Conservation (phyloP, 2,888 invertebrate genomes). For the Mythimna impura region DNA sequence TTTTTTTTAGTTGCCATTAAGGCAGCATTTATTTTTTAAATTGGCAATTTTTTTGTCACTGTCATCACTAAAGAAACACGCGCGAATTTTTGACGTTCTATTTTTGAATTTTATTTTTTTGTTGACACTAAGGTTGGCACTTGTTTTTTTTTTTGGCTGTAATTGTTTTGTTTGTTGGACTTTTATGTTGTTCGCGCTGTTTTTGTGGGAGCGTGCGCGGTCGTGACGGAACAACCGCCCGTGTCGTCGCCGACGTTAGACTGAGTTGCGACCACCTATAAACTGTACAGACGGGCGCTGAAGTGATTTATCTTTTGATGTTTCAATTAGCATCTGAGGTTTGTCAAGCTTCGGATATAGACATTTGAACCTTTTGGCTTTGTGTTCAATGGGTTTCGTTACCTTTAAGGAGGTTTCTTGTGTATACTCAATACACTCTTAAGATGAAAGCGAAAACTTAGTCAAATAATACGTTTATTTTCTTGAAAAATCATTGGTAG, state of each 20-base stretch:
- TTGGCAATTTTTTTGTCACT: constrained; percentile 62
- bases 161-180: constrained; percentile 67
- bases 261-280: constrained; percentile 78
- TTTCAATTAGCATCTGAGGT: constrained; percentile 66
- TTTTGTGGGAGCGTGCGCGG: constrained; percentile 63
- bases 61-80: constrained; percentile 61
- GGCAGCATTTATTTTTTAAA: constrained; percentile 65
- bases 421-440: not conserved
- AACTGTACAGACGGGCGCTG: constrained; percentile 68
- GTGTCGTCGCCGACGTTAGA: constrained; percentile 78
- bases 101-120: constrained; percentile 53
- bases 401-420: not conserved
- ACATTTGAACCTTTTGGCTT: constrained; percentile 36
- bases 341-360: constrained; percentile 40
- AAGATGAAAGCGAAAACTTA: constrained; percentile 4
- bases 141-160: constrained; percentile 61
- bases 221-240: constrained; percentile 70
- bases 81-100: constrained; percentile 41
- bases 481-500: not conserved
- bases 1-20: constrained; percentile 86
- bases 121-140: constrained; percentile 65
- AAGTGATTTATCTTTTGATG: constrained; percentile 68
- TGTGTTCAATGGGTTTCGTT: constrained; percentile 10
- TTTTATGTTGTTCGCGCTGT: constrained; percentile 66
- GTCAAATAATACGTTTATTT: not conserved